Evolutionary conservation across 2,797 vertebrate species (phyloP).

Genomic region (Danionella dracula): DNA sequence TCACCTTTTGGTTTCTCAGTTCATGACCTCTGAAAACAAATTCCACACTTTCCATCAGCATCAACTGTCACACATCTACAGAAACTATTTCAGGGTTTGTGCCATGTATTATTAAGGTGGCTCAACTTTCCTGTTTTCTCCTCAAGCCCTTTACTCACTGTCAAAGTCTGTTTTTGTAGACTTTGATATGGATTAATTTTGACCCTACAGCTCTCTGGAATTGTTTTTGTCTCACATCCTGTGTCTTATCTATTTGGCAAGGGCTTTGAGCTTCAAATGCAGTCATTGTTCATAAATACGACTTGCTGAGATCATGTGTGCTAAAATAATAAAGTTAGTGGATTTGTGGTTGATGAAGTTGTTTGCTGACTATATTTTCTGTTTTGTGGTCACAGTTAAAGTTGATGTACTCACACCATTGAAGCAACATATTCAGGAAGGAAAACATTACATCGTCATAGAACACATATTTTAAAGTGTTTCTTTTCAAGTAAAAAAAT

Average conservation of each 20-base stretch:
- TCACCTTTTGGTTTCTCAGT: too few species aligned
- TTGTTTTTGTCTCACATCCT: constrained; percentile 45
- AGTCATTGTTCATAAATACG: not conserved
- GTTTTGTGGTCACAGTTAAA: too few species aligned
- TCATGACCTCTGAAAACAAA: not conserved
- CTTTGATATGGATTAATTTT: not conserved
- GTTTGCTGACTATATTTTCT: not conserved
- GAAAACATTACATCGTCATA: too few species aligned
- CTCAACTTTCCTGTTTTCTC: not conserved
- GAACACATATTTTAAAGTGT: too few species aligned
- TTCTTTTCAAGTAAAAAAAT: too few species aligned
- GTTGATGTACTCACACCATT: too few species aligned
- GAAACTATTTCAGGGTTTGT: not conserved
- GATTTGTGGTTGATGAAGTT: not conserved
- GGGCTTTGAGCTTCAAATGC: not conserved
- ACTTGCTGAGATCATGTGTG: not conserved
- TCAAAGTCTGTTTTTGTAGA: not conserved
- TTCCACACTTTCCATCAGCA: not conserved
- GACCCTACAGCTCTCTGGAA: constrained; percentile 29
- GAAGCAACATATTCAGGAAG: too few species aligned
- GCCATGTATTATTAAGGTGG: not conserved
- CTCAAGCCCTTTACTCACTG: not conserved
- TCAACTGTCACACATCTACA: not conserved
- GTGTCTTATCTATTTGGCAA: constrained; percentile 26
- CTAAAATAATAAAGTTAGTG: not conserved